Evolutionary conservation across 1,140 invertebrate genomes (phyloP).

Genomic region (Drosophila auraria): DNA sequence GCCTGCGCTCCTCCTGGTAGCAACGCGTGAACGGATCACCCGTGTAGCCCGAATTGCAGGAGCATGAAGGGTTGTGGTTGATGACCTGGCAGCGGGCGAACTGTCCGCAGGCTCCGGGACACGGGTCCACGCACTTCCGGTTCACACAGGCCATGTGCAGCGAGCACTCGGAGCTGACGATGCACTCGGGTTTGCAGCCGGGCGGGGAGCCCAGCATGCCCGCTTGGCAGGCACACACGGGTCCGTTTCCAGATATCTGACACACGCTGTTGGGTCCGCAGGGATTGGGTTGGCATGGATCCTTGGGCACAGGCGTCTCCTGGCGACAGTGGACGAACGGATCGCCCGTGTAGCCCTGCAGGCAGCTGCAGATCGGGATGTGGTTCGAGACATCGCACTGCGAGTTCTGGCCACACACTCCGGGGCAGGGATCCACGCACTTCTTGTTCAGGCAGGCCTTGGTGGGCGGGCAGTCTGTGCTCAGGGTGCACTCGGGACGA

Average conservation of each 20-base stretch:
- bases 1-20: slow-evolving; percentile 85
- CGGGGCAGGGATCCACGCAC: slow-evolving; percentile 91
- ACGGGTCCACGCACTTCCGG: slow-evolving; percentile 90
- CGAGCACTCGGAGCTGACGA: slow-evolving; percentile 89
- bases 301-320: slow-evolving; percentile 62
- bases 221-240: slow-evolving; percentile 90
- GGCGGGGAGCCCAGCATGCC: slow-evolving; percentile 91
- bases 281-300: slow-evolving; percentile 91
- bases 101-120: slow-evolving; percentile 89
- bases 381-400: slow-evolving; percentile 93
- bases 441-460: slow-evolving; percentile 91
- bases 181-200: slow-evolving; percentile 89
- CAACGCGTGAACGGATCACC: slow-evolving; percentile 87
- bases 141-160: slow-evolving; percentile 89
- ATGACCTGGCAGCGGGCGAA: slow-evolving; percentile 88
- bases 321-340: slow-evolving; percentile 88
- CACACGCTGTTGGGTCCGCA: slow-evolving; percentile 93
- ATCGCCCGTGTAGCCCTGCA: slow-evolving; percentile 90
- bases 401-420: slow-evolving; percentile 90
- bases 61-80: slow-evolving; percentile 88
- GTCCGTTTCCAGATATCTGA: slow-evolving; percentile 90
- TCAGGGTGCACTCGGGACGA: slow-evolving; percentile 93
- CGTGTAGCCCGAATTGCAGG: slow-evolving; percentile 86
- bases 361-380: slow-evolving; percentile 91
- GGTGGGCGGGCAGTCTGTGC: slow-evolving; percentile 91